Evolutionary conservation across 2,797 vertebrate genomes (phyloP).

Genomic region (Spinus pinus): DNA sequence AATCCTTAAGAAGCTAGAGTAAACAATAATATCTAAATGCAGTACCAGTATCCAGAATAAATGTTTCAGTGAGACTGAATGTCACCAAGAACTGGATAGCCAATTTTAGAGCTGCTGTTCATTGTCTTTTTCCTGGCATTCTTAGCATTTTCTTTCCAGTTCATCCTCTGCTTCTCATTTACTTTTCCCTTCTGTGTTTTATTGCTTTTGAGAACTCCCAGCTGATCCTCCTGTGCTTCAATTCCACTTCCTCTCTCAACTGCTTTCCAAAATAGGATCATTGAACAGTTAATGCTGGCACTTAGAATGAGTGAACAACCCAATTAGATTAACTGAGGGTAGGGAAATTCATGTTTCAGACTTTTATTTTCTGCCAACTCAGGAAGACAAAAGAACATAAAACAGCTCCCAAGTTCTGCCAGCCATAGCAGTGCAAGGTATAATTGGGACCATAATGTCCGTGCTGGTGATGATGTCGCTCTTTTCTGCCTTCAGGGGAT

Average conservation of each 20-base stretch:
- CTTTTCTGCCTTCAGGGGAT: background rate
- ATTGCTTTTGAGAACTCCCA: conserved; percentile 53
- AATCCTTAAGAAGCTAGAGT: background rate
- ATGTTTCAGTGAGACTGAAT: background rate
- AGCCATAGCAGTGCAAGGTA: background rate
- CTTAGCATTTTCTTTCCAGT: conserved; percentile 44
- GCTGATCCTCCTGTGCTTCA: conserved; percentile 37
- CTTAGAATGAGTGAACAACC: conserved; percentile 33
- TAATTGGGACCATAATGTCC: conserved; percentile 2
- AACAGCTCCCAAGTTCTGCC: background rate
- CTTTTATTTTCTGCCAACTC: conserved; percentile 46
- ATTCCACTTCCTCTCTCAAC: conserved; percentile 30
- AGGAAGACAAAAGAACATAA: conserved; percentile 47
- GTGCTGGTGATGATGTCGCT: background rate
- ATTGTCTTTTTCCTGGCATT: background rate
- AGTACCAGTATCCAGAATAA: background rate
- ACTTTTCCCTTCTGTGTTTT: conserved; percentile 36
- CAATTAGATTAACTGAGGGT: conserved; percentile 37
- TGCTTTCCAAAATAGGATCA: conserved; percentile 31
- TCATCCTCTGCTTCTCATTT: conserved; percentile 47
- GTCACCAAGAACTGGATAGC: background rate
- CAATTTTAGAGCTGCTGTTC: background rate
- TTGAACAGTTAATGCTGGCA: conserved; percentile 50
- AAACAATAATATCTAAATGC: background rate
- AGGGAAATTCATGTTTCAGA: background rate